These are phyloP conservation scores for Sinopyrophorus schimmeli DNA, from an alignment of 2,888 invertebrate genomes.

Conservation along the genomic window DNA sequence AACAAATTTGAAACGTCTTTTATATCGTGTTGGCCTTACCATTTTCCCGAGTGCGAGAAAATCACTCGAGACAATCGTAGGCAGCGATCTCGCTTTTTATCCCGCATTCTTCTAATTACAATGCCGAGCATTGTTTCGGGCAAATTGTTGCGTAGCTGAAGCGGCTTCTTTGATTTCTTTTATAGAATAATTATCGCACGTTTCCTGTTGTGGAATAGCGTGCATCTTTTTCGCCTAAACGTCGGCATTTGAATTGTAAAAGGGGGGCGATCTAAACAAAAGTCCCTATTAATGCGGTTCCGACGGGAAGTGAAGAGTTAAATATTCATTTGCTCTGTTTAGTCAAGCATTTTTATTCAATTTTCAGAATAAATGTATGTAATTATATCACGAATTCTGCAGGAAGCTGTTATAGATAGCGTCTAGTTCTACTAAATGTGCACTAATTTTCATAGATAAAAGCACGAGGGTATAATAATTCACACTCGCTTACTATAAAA, in stretches of 20 bases:
- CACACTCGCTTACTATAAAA: conserved; percentile 11
- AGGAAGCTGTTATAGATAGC: conserved; percentile 17
- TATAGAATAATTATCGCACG: conserved; percentile 2
- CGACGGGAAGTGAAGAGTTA: conserved; percentile 7
- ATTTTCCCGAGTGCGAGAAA: too few relatives aligned
- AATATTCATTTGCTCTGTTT: conserved; percentile 10
- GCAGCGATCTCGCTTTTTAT: too few relatives aligned
- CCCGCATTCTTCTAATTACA: too few relatives aligned
- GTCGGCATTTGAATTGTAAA: conserved; percentile 8
- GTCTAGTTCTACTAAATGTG: conserved; percentile 15
- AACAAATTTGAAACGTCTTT: neutral
- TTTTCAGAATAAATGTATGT: conserved; percentile 15
- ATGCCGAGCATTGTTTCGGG: too few relatives aligned
- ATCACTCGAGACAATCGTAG: too few relatives aligned
- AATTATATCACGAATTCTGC: conserved; percentile 16
- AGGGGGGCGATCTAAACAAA: conserved; percentile 6
- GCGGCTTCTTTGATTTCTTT: too few relatives aligned
- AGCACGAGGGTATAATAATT: conserved; percentile 11
- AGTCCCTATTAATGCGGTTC: conserved; percentile 3
- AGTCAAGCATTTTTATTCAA: conserved; percentile 14
- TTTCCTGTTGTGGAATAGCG: conserved; percentile 1
- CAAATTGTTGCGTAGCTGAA: too few relatives aligned
- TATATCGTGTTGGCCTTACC: too few relatives aligned
- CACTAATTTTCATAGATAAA: conserved; percentile 19
- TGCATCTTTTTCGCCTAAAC: conserved; percentile 5